Percentiles rank a stretch among this genome's conserved stretches.
phyloP scores from a whole-genome alignment of 2,888 invertebrate species.

The Lycophotia porphyrea region DNA sequence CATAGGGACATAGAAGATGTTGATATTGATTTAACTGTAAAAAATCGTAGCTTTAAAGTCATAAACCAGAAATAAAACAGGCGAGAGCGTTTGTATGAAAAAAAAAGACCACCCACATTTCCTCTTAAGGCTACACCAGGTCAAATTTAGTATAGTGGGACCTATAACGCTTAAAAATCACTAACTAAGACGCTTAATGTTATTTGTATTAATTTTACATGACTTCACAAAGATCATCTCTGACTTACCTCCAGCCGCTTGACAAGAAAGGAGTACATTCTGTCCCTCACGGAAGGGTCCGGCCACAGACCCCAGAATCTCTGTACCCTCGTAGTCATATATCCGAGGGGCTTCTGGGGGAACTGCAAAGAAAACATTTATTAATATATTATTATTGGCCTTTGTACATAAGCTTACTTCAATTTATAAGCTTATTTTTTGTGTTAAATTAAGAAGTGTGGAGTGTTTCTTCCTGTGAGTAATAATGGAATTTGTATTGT shows the following conservation, averaged over 20 bases:
- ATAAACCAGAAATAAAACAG: no score
- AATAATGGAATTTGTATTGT: neutral
- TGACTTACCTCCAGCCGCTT: slow-evolving; percentile 95
- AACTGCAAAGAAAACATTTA: slow-evolving; percentile 89
- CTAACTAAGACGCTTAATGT: neutral
- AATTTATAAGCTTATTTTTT: neutral
- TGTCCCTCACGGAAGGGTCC: slow-evolving; percentile 97
- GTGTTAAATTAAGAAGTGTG: neutral
- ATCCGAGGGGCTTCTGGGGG: slow-evolving; percentile 95
- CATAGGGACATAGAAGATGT: no score
- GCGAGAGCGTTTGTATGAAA: no score
- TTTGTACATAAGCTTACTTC: neutral
- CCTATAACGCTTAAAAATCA: neutral
- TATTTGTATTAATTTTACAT: neutral
- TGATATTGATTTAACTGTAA: no score
- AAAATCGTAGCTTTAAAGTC: no score
- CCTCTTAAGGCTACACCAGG: no score
- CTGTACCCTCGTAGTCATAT: slow-evolving; percentile 95
- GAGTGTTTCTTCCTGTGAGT: neutral
- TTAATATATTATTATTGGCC: neutral
- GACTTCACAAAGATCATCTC: neutral
- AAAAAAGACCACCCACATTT: no score
- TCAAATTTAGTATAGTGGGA: neutral
- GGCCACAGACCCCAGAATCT: slow-evolving; percentile 93
- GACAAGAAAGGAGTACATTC: slow-evolving; percentile 95